Base-by-base conservation (phyloP, 2,113 vertebrate species). In the Brachypodius melanocephalos region DNA sequence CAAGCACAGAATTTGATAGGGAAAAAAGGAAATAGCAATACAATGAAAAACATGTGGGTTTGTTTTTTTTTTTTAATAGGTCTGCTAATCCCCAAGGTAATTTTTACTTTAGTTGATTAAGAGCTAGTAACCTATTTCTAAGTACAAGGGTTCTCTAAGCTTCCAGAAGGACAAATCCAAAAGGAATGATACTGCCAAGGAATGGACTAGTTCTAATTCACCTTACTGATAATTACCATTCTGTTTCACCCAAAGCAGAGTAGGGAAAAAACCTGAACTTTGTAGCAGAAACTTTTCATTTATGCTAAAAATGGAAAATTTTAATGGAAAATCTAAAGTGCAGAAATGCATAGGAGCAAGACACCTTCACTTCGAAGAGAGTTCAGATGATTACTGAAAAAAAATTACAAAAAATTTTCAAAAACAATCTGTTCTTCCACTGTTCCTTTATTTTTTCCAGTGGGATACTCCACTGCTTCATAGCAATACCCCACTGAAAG, bases 161-260 rank as follows among this genome's bases (percentile, higher is more conserved):
- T 95, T 97, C 93, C 93, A 95, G 88, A 97, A 96, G 90, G 91
- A 93, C 93, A 93, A 91, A 93, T 17, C 57, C 63, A 66, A 88
- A 91, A 89, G 93, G 67, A 96, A 85, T 22, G 51, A 29, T 28
- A 76, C 48, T 85, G 73, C 8, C 59, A 83, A 26, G 65, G 55
- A 91, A 93, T 1, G 1, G 55, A 83, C 72, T 45, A 76, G 54
- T 74, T 89, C 42, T 72, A 76, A 73, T 9, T 89, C 49, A 48
- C 21, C 58, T 83, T 43, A 62, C 25, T 85, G 29, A 89, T 83
- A 93, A 93, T 91, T 89, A 95, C 73, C 43, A 89, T 42, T 81
- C 34, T 72, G 54, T 29, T 90, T 79, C 34, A 67, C n/a, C 59
- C 51, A 61, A 48, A 88, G 54, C 17, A 66, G 54, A 73, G 17